Evolutionary conservation across 30 jellyfish, hydroid and myxozoan species (phyloP).

Genomic region (Chrysaora quinquecirrha): DNA sequence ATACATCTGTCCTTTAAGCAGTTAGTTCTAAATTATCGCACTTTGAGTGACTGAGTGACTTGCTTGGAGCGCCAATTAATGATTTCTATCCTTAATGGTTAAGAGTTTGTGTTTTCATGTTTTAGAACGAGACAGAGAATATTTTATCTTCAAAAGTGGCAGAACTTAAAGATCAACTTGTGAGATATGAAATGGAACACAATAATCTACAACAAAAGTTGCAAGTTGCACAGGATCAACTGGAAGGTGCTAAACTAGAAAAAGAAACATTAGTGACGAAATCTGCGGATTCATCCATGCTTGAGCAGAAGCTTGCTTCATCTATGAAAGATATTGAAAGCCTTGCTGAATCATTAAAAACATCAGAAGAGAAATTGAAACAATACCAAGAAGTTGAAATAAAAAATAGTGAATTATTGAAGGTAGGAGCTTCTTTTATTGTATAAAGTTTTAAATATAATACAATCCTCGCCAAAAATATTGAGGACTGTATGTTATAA

Average conservation of each 20-base stretch:
- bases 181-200: constrained; percentile 66
- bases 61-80: no score
- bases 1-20: no score
- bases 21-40: no score
- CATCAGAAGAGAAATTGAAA: constrained; percentile 54
- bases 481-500: no score
- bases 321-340: constrained; percentile 31
- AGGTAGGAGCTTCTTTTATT: constrained; percentile 40
- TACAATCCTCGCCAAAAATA: no score
- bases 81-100: no score
- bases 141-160: constrained; percentile 48
- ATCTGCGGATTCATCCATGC: constrained; percentile 3
- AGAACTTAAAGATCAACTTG: constrained; percentile 71
- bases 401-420: constrained; percentile 22
- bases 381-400: constrained; percentile 31
- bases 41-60: no score
- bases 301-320: constrained; percentile 3
- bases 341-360: constrained; percentile 37
- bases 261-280: constrained; percentile 19
- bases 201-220: constrained; percentile 42
- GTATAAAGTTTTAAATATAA: no score
- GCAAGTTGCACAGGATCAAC: constrained; percentile 44
- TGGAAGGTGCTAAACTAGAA: constrained; percentile 17
- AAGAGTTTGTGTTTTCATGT: no score
- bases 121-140: constrained; percentile 75